Conservation (phyloP, 2,797 vertebrate species). For the Bradypodion pumilum region DNA sequence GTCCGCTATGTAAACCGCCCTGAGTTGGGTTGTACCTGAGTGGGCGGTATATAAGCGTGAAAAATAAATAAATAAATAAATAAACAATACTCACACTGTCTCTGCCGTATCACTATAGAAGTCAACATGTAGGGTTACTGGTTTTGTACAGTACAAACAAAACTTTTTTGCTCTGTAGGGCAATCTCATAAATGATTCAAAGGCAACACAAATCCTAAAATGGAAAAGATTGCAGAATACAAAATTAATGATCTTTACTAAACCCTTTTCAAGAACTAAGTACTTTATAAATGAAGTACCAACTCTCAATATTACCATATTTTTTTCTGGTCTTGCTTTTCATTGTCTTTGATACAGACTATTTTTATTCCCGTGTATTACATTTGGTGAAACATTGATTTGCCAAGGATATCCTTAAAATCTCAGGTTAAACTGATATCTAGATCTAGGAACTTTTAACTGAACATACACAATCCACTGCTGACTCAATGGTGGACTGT, state of each 20-base stretch:
- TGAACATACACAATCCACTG: background rate
- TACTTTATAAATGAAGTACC: background rate
- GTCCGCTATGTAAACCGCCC: too few species aligned
- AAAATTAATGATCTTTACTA: background rate
- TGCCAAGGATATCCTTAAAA: background rate
- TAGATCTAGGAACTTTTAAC: background rate
- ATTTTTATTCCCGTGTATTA: background rate
- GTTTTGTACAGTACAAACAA: slow-evolving; percentile 80
- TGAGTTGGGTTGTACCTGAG: too few species aligned
- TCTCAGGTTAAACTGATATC: background rate
- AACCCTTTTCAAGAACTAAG: background rate
- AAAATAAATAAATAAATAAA: too few species aligned
- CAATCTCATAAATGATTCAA: slow-evolving; percentile 81
- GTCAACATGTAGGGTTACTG: slow-evolving; percentile 81
- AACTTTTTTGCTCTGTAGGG: slow-evolving; percentile 86
- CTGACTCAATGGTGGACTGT: background rate
- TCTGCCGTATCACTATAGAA: slow-evolving; percentile 74
- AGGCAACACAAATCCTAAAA: slow-evolving; percentile 76
- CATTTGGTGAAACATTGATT: background rate
- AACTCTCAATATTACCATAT: background rate
- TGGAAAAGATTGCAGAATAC: background rate
- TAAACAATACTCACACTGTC: slow-evolving; percentile 85
- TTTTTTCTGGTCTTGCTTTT: background rate
- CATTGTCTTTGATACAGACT: background rate
- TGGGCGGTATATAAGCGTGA: too few species aligned